These are phyloP conservation scores for Aphrocallistes beatrix DNA, from an alignment of 37 sponge, comb jelly and placozoan genomes.

Conservation along the genomic window DNA sequence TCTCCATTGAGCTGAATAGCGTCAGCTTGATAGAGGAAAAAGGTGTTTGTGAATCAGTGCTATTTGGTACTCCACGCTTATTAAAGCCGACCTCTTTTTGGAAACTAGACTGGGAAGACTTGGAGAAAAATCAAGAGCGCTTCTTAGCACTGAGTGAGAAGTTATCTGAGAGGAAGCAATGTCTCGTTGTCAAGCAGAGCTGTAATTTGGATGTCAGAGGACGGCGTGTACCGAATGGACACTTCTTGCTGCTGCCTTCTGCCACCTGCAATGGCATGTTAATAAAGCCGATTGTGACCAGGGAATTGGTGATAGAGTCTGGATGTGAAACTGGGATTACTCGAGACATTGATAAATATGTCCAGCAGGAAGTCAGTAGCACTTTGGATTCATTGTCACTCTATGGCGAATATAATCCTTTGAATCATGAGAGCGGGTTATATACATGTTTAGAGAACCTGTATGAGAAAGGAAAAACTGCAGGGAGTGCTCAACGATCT, in stretches of 20 bases:
- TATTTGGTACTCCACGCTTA: conserved; percentile 33
- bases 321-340: not conserved
- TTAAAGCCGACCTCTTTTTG: conserved; percentile 72
- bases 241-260: not conserved
- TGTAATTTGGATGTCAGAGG: not conserved
- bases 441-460: not conserved
- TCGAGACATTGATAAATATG: not conserved
- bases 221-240: not conserved
- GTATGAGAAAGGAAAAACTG: not conserved
- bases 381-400: not conserved
- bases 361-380: not conserved
- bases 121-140: conserved; percentile 66
- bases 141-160: conserved; percentile 42
- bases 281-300: not conserved
- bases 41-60: not conserved
- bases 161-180: conserved; percentile 1
- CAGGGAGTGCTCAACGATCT: not conserved
- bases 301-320: not conserved
- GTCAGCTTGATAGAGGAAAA: not conserved
- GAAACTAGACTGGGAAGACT: conserved; percentile 95
- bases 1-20: not conserved
- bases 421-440: conserved; percentile 15
- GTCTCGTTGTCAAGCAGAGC: not conserved
- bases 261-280: not conserved
- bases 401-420: not conserved